Evolutionary conservation across 2,888 invertebrate species (phyloP), one percentile per base, ranked within the genome.

Genomic region (Deilephila elpenor): DNA sequence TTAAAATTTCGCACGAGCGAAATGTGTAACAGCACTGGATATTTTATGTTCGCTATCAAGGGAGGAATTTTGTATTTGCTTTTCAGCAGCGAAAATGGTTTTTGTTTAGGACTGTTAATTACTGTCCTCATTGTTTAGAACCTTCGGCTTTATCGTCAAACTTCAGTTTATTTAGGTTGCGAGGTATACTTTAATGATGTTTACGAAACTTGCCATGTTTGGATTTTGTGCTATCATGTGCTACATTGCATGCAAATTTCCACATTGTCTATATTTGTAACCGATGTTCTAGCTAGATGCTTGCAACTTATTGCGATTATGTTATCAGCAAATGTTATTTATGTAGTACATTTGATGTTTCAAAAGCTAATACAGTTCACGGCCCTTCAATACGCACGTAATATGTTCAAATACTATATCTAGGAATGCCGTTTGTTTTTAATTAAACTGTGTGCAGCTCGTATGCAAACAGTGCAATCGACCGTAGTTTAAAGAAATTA

Each of bases 51-150:
- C 44, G 70, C 71, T 67, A 73, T 73, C 74, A 59, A 71, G 72
- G 59, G 44, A 71, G 59, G 70, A 59, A 74, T 72, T 72, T 73
- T 59, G 70, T 53, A 62, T 72, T 74, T 59, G 71, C 70, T 71
- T 71, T 59, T 61, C 70, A 73, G 44, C 70, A 59, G 44, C 53
- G 60, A 70, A 79, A 82, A 83, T 80, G 80, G 80, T 81, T 76
- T 82, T 81, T 76, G 78, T 80, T 80, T 76, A 77, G 77, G 75
- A 72, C 71, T 78, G 75, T 80, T 83, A 80, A 84, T 83, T 82
- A 79, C 78, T 78, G 80, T 73, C 74, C 78, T 76, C 77, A 75
- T 82, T 81, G 76, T 75, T 78, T 53, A 73, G 74, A 73, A 62
- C 70, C 71, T 62, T 37, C 61, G 51, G 73, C 60, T 75, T 76